Conservation (phyloP, 2,113 vertebrate species). For the Phalacrocorax brasilianus region DNA sequence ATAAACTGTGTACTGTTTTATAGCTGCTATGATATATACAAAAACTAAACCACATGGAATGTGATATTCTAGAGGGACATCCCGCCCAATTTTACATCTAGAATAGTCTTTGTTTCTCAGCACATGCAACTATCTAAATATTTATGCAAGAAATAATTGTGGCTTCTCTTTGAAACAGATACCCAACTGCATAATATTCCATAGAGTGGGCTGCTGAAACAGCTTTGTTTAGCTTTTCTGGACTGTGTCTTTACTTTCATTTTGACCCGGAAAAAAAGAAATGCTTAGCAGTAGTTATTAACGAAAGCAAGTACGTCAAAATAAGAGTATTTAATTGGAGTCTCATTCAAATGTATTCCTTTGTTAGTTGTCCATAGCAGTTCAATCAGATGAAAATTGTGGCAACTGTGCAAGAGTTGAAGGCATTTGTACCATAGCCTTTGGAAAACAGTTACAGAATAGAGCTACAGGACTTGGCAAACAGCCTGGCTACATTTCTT, state of each 20-base stretch:
- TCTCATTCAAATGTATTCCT: slow-evolving; percentile 14
- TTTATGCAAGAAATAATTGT: slow-evolving; percentile 52
- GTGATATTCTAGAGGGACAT: not conserved
- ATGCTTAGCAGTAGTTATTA: slow-evolving; percentile 3
- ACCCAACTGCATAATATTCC: slow-evolving; percentile 5
- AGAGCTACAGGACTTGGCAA: not conserved
- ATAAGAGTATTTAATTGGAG: slow-evolving; percentile 35
- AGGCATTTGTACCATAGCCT: not conserved
- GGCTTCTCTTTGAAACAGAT: slow-evolving; percentile 32
- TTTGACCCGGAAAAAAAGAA: slow-evolving; percentile 10
- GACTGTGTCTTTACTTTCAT: slow-evolving; percentile 1
- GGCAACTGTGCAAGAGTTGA: slow-evolving; percentile 18
- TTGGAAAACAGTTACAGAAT: slow-evolving; percentile 2
- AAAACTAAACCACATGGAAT: not conserved
- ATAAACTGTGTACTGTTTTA: not conserved
- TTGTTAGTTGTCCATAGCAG: slow-evolving; percentile 9
- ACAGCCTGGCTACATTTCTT: not conserved
- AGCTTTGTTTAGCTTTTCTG: slow-evolving; percentile 55
- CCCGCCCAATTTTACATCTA: not conserved
- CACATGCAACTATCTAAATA: slow-evolving; percentile 51
- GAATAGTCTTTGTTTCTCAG: slow-evolving; percentile 32
- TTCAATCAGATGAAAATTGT: slow-evolving; percentile 17
- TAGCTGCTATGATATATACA: not conserved
- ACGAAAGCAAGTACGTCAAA: slow-evolving; percentile 17
- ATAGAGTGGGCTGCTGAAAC: not conserved